These are phyloP conservation scores for Cabera pusaria DNA, from an alignment of 2,888 invertebrate species.

Conservation along the genomic window DNA sequence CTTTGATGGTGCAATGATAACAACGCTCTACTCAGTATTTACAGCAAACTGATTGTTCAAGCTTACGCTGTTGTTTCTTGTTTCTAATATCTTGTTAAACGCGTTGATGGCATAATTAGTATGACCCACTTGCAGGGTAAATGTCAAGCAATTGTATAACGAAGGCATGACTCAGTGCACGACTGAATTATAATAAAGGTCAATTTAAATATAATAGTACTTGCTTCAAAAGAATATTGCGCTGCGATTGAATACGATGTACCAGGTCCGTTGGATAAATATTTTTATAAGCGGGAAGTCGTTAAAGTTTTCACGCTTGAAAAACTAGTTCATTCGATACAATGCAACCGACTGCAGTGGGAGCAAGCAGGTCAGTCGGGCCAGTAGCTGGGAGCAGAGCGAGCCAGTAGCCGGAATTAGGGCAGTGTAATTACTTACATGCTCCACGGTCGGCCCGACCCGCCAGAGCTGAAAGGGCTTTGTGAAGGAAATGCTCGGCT, in stretches of 20 bases:
- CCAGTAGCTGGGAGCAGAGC: conserved; percentile 43
- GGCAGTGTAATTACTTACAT: conserved; percentile 70
- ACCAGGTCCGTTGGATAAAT: not conserved
- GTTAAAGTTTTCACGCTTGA: conserved; percentile 22
- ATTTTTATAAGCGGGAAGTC: conserved; percentile 3
- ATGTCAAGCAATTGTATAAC: conserved; percentile 42
- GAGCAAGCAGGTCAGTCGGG: conserved; percentile 51
- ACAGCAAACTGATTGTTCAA: conserved; percentile 42
- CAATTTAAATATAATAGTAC: conserved; percentile 4
- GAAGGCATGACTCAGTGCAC: conserved; percentile 25
- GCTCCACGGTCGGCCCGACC: conserved; percentile 46
- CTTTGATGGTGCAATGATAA: conserved; percentile 39
- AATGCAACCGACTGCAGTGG: conserved; percentile 38
- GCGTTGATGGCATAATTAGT: conserved; percentile 47
- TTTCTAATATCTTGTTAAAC: conserved; percentile 36
- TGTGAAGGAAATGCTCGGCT: conserved; percentile 55
- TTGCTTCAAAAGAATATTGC: not conserved
- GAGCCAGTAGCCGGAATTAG: conserved; percentile 56
- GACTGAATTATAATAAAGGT: conserved; percentile 19
- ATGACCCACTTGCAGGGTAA: conserved; percentile 42
- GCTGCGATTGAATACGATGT: too few species aligned
- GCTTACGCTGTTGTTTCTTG: conserved; percentile 38
- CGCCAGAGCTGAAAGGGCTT: conserved; percentile 62
- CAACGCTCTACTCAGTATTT: conserved; percentile 31
- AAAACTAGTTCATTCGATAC: conserved; percentile 33